Conservation (phyloP, 2,888 invertebrate genomes). For the Ecdyonurus torrentis region DNA sequence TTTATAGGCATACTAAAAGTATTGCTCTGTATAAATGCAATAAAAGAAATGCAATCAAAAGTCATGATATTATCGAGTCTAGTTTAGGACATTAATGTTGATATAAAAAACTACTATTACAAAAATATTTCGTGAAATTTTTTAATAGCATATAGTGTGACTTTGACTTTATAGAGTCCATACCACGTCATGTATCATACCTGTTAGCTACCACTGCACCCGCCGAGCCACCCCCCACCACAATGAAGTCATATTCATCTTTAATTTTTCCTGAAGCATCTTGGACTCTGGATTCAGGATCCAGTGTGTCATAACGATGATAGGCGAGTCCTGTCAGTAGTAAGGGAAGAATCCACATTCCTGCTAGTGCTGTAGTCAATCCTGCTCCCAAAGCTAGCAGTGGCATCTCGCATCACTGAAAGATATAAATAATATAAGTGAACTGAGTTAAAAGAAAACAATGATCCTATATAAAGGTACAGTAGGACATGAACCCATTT, state of each 20-base stretch:
- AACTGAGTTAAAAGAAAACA: too few species aligned
- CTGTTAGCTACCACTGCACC: conserved; percentile 72
- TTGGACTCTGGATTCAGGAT: conserved; percentile 63
- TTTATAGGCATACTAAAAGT: too few species aligned
- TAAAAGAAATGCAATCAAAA: too few species aligned
- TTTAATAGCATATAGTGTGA: too few species aligned
- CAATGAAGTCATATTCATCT: conserved; percentile 65
- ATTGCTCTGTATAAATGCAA: too few species aligned
- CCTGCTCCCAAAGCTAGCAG: conserved; percentile 7
- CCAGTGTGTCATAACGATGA: conserved; percentile 47
- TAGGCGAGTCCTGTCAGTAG: conserved; percentile 51
- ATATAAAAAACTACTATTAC: neutral
- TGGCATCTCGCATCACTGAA: neutral
- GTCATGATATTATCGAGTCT: too few species aligned
- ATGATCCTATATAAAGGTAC: too few species aligned
- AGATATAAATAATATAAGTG: too few species aligned
- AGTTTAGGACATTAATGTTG: neutral
- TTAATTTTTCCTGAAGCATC: conserved; percentile 49
- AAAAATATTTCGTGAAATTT: too few species aligned
- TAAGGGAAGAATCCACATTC: conserved; percentile 70
- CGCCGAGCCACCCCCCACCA: conserved; percentile 77
- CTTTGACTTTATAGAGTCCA: too few species aligned
- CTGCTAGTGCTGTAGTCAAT: conserved; percentile 19
- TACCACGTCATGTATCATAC: too few species aligned
- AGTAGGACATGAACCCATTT: too few species aligned